phyloP scores from a whole-genome alignment of 1,140 invertebrate genomes.

The Grapholita molesta region DNA sequence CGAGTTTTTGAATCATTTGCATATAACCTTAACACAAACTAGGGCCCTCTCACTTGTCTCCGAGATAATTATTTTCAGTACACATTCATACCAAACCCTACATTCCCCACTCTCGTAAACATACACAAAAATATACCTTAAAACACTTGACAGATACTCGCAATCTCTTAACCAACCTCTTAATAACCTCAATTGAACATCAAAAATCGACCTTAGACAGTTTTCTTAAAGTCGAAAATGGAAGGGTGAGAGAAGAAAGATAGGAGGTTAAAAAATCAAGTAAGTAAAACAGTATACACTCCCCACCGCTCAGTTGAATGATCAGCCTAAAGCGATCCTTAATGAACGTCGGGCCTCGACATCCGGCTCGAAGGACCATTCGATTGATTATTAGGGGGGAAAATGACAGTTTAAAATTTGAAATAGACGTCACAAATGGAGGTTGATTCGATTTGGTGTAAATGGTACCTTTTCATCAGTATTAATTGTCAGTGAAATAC shows the following conservation, averaged over 20 bases:
- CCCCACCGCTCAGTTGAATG: neutral
- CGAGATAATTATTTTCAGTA: neutral
- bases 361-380: slow-evolving; percentile 2
- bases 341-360: neutral
- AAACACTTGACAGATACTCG: neutral
- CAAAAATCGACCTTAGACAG: neutral
- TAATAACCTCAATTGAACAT: neutral
- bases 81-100: neutral
- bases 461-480: slow-evolving; percentile 6
- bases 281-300: neutral
- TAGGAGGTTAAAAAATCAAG: neutral
- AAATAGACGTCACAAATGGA: slow-evolving; percentile 16
- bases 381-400: slow-evolving; percentile 15
- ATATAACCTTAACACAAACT: neutral
- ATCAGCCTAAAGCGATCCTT: slow-evolving; percentile 13
- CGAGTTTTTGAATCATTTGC: too few relatives aligned
- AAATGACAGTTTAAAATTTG: slow-evolving; percentile 16
- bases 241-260: neutral
- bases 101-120: neutral
- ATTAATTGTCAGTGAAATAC: neutral
- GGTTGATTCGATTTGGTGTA: slow-evolving; percentile 3
- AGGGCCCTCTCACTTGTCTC: neutral
- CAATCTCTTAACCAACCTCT: neutral
- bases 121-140: neutral
- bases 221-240: neutral